Conservation (phyloP, 2,888 invertebrate genomes). For the Bellardia bayeri region DNA sequence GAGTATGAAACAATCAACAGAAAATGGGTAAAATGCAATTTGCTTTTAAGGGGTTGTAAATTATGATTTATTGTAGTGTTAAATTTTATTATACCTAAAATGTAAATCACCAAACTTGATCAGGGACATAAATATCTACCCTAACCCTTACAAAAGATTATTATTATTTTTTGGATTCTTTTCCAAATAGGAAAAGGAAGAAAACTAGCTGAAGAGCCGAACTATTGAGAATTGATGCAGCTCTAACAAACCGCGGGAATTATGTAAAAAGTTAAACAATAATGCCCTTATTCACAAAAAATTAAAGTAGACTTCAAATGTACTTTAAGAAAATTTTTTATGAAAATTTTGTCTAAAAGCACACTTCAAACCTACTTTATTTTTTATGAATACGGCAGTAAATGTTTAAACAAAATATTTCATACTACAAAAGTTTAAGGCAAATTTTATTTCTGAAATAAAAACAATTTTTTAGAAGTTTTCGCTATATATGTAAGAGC, state of each 20-base stretch:
- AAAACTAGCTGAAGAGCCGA: not conserved
- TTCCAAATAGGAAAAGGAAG: not conserved
- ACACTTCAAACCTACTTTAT: no score
- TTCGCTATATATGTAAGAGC: no score
- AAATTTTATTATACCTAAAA: conserved; percentile 47
- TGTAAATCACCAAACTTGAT: conserved; percentile 27
- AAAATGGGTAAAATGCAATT: conserved; percentile 21
- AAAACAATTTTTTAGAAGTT: no score
- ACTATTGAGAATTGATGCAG: not conserved
- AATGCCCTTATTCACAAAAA: no score
- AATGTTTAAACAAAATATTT: no score
- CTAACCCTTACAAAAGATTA: not conserved
- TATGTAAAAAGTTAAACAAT: conserved; percentile 4
- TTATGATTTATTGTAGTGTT: conserved; percentile 58
- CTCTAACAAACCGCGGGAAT: not conserved
- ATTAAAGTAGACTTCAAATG: no score
- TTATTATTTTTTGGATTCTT: not conserved
- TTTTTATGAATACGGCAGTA: no score
- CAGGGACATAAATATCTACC: conserved; percentile 28
- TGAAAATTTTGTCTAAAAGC: no score
- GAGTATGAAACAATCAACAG: conserved; percentile 12
- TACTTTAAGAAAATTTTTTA: no score
- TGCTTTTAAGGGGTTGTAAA: conserved; percentile 50
- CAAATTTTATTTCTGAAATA: no score
- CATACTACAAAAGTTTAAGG: no score